Base-by-base conservation (phyloP, 1,140 invertebrate species). In the Pseudobourletiella spinata region DNA sequence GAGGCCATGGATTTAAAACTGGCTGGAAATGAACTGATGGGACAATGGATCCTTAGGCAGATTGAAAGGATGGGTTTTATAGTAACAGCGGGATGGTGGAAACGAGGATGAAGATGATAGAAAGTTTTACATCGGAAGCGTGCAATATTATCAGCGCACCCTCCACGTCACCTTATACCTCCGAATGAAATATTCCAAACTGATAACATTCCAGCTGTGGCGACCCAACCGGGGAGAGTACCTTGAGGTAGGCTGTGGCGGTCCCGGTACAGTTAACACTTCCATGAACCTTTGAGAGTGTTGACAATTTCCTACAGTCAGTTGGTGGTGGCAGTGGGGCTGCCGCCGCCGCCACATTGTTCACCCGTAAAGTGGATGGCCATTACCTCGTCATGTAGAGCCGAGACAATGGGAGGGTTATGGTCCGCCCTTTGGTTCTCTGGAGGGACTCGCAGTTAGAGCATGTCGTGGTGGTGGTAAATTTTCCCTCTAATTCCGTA, bases 131-230 rank as follows among this genome's bases (percentile, higher is more conserved):
- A n/a, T n/a, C n/a, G n/a, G n/a, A n/a, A n/a, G n/a, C n/a, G n/a
- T n/a, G n/a, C n/a, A n/a, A n/a, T n/a, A n/a, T n/a, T n/a, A n/a
- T n/a, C n/a, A 86, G 59, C 78, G 79, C 1, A 81, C 88, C 16
- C 82, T 84, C 0, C 87, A 91, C 72, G 73, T 90, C 24, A 79
- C 83, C 14, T 89, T 89, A 24, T 89, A 86, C 71, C 75, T 91
- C 35, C 80, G 84, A 28, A 78, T 93, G 56, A 92, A 94, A 75
- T 88, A 91, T 71, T 91, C 89, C 0, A 79, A 88, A 35, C 78
- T 92, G 0, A 76, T 94, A 4, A 88, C 88, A 0, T 87, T 88
- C 16, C 82, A 81, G 2, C 76, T 91, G 54, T 93, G 89, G 89
- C 80, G 64, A 1, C 87, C 88, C 1, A 80, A 86, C 46, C 82